Conservation (phyloP, 2,113 vertebrate genomes). For the Oryzias celebensis region DNA sequence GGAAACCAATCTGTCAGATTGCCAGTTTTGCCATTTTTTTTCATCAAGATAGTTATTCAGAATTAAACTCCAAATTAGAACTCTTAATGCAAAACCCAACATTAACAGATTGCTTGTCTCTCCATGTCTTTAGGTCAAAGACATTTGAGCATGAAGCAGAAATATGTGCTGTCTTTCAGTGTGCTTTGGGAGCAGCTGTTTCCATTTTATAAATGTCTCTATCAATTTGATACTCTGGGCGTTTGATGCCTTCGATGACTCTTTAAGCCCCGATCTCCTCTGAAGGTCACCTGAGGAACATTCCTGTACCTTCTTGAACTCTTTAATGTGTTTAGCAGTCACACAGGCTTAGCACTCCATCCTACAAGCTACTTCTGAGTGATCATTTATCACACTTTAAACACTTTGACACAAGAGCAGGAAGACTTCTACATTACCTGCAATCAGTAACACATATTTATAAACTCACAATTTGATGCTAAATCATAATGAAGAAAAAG, state of each 20-base stretch:
- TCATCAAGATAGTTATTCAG: no score
- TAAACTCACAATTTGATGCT: background rate
- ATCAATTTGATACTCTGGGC: slow-evolving; percentile 49
- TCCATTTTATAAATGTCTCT: slow-evolving; percentile 25
- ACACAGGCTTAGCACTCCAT: slow-evolving; percentile 11
- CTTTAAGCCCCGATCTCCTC: slow-evolving; percentile 15
- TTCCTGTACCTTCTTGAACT: slow-evolving; percentile 5
- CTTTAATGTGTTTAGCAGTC: slow-evolving; percentile 4
- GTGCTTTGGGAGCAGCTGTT: slow-evolving; percentile 30
- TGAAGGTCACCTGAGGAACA: slow-evolving; percentile 39
- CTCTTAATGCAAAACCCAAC: slow-evolving; percentile 13
- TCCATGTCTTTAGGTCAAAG: slow-evolving; percentile 8
- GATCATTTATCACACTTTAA: slow-evolving; percentile 8
- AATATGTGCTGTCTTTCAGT: slow-evolving; percentile 8
- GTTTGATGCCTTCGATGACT: slow-evolving; percentile 21
- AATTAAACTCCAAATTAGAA: slow-evolving; percentile 12
- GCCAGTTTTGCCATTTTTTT: background rate
- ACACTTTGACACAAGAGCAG: background rate
- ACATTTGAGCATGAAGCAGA: slow-evolving; percentile 39
- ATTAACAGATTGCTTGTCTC: slow-evolving; percentile 8
- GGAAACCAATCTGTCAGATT: background rate
- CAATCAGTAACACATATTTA: background rate
- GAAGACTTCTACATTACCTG: background rate
- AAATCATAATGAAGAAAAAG: background rate
- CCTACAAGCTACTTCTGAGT: slow-evolving; percentile 1